Evolutionary conservation across 2,888 invertebrate species (phyloP).

Genomic region (Flexamia atlantica): DNA sequence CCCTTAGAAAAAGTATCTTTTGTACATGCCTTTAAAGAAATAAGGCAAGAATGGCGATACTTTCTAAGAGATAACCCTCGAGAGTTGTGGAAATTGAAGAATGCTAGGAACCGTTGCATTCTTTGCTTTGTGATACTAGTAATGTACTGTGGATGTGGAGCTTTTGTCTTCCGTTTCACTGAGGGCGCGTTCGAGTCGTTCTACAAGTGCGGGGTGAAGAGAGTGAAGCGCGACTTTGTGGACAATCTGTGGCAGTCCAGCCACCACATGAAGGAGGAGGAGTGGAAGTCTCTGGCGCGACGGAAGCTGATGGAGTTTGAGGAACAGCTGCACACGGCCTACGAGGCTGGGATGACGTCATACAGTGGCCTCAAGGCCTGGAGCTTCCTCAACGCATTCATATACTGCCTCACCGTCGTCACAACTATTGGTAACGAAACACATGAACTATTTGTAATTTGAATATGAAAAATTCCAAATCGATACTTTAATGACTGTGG

Average conservation of each 20-base stretch:
- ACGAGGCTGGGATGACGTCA: conserved; percentile 89
- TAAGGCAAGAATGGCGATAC: conserved; percentile 58
- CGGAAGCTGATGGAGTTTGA: conserved; percentile 90
- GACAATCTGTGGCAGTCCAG: conserved; percentile 90
- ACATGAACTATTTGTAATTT: too few species aligned
- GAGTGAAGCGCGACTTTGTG: conserved; percentile 91
- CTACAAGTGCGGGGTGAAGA: conserved; percentile 92
- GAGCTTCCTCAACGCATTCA: conserved; percentile 92
- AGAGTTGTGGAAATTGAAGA: conserved; percentile 78
- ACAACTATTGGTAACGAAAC: conserved; percentile 89
- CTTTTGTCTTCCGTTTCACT: conserved; percentile 87
- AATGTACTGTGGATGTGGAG: conserved; percentile 88
- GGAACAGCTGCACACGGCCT: conserved; percentile 89
- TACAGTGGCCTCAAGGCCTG: conserved; percentile 92
- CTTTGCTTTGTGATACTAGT: conserved; percentile 83
- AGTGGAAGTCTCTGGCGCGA: conserved; percentile 93
- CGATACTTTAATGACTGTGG: too few species aligned
- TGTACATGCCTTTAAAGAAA: conserved; percentile 7
- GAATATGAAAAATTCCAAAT: too few species aligned
- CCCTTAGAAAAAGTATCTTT: conserved; percentile 66
- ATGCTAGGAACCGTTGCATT: conserved; percentile 82
- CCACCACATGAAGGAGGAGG: conserved; percentile 90
- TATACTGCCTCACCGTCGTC: conserved; percentile 91
- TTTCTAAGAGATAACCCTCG: conserved; percentile 77
- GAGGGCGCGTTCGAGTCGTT: conserved; percentile 92